phyloP scores from a whole-genome alignment of 2,113 vertebrate genomes.

The Mormyrus lacerda region DNA sequence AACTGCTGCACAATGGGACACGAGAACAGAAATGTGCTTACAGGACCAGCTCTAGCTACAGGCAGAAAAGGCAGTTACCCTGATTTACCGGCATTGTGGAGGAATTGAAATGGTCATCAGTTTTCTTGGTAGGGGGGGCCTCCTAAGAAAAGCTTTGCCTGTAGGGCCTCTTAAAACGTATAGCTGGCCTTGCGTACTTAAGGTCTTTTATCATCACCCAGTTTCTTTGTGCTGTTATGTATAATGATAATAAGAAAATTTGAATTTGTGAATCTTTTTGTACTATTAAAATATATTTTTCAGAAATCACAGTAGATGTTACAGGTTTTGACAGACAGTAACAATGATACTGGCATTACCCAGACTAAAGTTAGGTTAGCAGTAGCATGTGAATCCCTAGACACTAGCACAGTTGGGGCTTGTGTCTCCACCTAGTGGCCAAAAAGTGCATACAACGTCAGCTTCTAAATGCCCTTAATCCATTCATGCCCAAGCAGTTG shows the following conservation, averaged over 20 bases:
- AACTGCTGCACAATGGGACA: background rate
- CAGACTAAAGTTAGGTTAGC: background rate
- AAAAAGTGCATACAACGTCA: background rate
- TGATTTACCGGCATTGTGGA: background rate
- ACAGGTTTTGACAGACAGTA: background rate
- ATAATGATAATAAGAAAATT: background rate
- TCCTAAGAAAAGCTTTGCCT: background rate
- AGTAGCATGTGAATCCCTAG: background rate
- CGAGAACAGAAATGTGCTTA: background rate
- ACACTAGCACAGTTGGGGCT: background rate
- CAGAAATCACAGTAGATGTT: background rate
- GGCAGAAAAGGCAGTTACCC: background rate
- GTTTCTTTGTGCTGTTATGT: background rate
- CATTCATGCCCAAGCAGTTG: background rate
- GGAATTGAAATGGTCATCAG: background rate
- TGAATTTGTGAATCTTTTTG: background rate
- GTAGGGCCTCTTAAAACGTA: background rate
- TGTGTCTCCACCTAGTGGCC: conserved; percentile 1
- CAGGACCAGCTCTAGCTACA: background rate
- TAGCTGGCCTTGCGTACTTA: background rate
- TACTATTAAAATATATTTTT: background rate
- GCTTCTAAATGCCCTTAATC: background rate
- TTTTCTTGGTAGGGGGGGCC: background rate
- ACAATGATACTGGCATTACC: background rate
- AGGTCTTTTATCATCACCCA: background rate